These are phyloP conservation scores for Pseudomyrmex gracilis DNA, from an alignment of 1,140 invertebrate species.

Conservation along the genomic window DNA sequence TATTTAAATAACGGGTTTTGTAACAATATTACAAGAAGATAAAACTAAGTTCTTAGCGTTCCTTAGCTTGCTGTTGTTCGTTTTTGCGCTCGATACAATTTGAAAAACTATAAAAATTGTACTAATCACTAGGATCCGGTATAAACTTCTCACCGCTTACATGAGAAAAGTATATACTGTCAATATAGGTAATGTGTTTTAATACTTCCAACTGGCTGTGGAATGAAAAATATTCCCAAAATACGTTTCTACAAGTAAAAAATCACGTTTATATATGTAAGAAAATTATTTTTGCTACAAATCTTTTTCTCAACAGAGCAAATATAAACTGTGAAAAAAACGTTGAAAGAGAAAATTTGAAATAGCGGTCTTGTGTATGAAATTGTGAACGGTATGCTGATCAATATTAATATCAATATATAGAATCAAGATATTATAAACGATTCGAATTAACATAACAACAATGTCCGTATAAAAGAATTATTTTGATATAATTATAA, in stretches of 20 bases:
- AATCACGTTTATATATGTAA: constrained; percentile 42
- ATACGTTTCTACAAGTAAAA: constrained; percentile 47
- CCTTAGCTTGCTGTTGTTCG: constrained; percentile 41
- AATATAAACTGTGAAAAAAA: constrained; percentile 27
- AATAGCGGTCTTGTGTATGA: neutral
- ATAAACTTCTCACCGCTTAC: constrained; percentile 14
- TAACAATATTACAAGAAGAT: constrained; percentile 19
- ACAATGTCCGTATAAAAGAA: constrained; percentile 36
- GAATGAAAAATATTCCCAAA: constrained; percentile 49
- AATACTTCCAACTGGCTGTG: constrained; percentile 34
- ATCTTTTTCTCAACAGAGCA: constrained; percentile 16
- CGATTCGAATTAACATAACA: constrained; percentile 32
- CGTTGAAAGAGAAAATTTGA: constrained; percentile 25
- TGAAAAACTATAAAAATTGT: constrained; percentile 60
- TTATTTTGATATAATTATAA: constrained; percentile 8
- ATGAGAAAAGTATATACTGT: constrained; percentile 23
- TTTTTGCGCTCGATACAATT: constrained; percentile 41
- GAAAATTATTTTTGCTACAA: constrained; percentile 56
- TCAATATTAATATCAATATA: constrained; percentile 30
- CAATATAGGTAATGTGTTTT: constrained; percentile 25
- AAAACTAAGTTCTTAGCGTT: constrained; percentile 34
- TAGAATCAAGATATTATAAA: neutral
- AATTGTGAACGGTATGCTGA: neutral
- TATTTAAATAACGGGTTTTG: constrained; percentile 33
- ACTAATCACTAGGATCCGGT: constrained; percentile 43